Conservation (phyloP, 2,113 vertebrate species). For the Eptesicus fuscus region DNA sequence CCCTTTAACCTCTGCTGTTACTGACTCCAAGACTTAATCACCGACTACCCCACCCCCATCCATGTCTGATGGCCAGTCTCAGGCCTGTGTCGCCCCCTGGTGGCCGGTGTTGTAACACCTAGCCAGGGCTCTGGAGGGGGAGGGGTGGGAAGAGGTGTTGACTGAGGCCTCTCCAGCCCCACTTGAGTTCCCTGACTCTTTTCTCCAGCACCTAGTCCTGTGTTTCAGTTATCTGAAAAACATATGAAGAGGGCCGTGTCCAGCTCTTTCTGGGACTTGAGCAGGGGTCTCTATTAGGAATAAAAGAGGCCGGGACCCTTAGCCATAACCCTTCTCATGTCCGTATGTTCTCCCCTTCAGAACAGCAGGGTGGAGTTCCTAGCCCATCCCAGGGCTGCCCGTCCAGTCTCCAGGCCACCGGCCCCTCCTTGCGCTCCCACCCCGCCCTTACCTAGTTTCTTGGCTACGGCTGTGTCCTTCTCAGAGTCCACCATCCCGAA, state of each 20-base stretch:
- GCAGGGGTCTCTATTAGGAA: background rate
- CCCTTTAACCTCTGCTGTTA: slow-evolving; percentile 5
- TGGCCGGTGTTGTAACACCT: background rate
- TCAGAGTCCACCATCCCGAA: slow-evolving; percentile 92
- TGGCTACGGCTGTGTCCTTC: slow-evolving; percentile 87
- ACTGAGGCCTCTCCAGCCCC: background rate
- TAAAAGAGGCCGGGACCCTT: background rate
- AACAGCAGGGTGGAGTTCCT: background rate
- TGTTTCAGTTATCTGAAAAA: background rate
- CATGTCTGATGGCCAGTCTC: background rate
- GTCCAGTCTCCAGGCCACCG: too few relatives aligned
- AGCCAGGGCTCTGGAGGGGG: background rate
- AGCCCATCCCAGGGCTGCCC: background rate
- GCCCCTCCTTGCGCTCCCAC: background rate
- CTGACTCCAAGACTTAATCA: slow-evolving; percentile 30
- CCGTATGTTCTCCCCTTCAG: background rate
- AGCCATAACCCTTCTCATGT: background rate
- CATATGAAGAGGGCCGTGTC: background rate
- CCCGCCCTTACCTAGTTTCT: slow-evolving; percentile 87
- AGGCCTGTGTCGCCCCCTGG: slow-evolving; percentile 50
- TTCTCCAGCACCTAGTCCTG: background rate
- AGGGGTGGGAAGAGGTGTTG: background rate
- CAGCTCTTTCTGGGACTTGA: background rate
- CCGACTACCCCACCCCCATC: background rate
- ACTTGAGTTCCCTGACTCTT: background rate